Evolutionary conservation across 2,113 vertebrate species (phyloP), one percentile per base, ranked within the genome.

Genomic region (Tachysurus fulvidraco): DNA sequence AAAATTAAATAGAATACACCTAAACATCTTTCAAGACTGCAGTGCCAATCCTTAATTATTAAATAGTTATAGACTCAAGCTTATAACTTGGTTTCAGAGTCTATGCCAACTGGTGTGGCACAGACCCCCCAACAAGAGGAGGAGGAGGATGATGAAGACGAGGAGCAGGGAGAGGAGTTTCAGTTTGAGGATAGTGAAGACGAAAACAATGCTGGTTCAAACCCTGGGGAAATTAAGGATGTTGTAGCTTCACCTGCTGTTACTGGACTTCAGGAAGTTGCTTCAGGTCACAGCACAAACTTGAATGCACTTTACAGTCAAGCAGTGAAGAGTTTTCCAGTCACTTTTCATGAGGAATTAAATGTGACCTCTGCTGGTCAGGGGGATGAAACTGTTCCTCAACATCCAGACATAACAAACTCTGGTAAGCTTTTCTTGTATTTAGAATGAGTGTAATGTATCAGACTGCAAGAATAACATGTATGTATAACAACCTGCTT

Each of bases 181-280:
- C 83, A 91, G 81, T 91, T 91, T 85, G 91, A 89, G 30, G 88
- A 90, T n/a, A 87, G 87, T 41, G 91, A 90, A 65, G 91, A 91
- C 3, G 91, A 91, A 23, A 36, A 78, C 3, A 57, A 86, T 46
- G 60, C 69, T 41, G 23, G 25, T 25, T 55, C 28, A 50, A 85
- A 86, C 28, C 65, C 76, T 65, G 89, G 36, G 50, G 79, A 71
- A 67, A 65, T 52, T 36, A 65, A 76, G 21, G 23, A 62, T 16
- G 57, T 64, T 62, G 71, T 12, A 83, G 10, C 30, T 83, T 62
- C 54, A 50, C 46, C 44, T 78, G 64, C 80, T 80, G 77, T 73
- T n/a, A 59, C 59, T 50, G 77, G 60, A 36, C 84, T 46, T 83
- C 82, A 52, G 36, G 81, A 88, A 11, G 44, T 44, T 44, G 44